Base-by-base conservation (phyloP, 2,888 invertebrate species). In the Epirrhoe alternata region DNA sequence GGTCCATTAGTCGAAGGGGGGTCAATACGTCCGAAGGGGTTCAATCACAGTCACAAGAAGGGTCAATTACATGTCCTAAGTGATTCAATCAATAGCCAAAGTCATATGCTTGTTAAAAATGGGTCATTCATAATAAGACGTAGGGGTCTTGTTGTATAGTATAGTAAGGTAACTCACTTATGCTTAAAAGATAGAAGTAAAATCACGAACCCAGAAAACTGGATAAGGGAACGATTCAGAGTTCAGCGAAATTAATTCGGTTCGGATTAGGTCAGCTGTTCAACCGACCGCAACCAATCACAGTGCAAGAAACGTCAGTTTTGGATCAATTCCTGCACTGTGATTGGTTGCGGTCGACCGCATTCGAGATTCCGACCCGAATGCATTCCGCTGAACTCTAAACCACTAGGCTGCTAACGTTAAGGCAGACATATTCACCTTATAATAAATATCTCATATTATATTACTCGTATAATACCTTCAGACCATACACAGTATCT, bases 141-240 rank as follows among this genome's bases (percentile, higher is more conserved):
- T 12, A 12, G 5, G 10, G 38, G 38, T 10, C 12, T 10, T 2
- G 12, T 55, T 24, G 6, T 30, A 30, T 35, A 38, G 31, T 50
- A 61, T 38, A 12, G 14, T 53, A 45, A 30, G 31, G 51, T 56
- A 61, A 61, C 52, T 33, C 51, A 66, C 57, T 61, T 65, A 50
- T 61, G 30, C 49, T 61, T 61, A 61, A 47, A 61, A 54, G 4
- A 53, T 53, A 53, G 42, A 42, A 47, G 17, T 61, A 10, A 12
- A 30, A 61, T 33, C 24, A 55, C 47, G 17, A 35, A 54, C 31
- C 54, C n/a, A 61, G 6, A 55, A 58, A 58, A 55, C 47, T 55
- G 35, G 16, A 16, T 47, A 16, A 47, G n/a, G n/a, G n/a, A n/a
- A n/a, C n/a, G n/a, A n/a, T n/a, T n/a, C n/a, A n/a, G n/a, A n/a